A percentile compares a stretch with the other conserved stretches of the same genome.
Conservation (phyloP, 2,888 invertebrate species). For the Heliconius erato region DNA sequence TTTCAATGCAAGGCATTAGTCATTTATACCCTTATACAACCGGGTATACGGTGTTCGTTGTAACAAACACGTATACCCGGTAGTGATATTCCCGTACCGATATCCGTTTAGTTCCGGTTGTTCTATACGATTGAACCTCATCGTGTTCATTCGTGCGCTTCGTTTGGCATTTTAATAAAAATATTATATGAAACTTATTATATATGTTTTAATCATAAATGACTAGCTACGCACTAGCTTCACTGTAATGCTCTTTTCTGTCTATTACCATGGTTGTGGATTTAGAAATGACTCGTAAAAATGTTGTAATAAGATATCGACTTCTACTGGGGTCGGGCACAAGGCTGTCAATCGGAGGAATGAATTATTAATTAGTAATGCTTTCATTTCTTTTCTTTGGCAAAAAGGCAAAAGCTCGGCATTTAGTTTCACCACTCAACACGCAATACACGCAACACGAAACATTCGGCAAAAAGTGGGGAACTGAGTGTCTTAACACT, state of each 20-base stretch:
- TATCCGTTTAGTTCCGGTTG: neutral
- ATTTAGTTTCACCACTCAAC: no score
- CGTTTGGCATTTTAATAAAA: constrained; percentile 2
- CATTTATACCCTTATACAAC: neutral
- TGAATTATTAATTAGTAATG: no score
- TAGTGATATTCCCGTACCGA: neutral
- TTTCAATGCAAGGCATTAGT: neutral
- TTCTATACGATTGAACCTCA: neutral
- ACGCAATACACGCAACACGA: no score
- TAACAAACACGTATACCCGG: neutral
- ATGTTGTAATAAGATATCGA: neutral
- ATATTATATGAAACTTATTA: neutral
- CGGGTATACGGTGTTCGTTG: neutral
- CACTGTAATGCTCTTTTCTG: neutral
- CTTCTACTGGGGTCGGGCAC: no score
- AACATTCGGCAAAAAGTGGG: no score
- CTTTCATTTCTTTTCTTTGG: no score
- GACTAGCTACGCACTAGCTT: no score
- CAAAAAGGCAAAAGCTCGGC: no score
- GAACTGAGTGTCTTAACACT: no score
- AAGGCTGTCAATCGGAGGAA: no score
- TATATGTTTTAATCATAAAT: no score
- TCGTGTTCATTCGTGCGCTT: neutral
- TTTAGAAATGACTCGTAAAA: neutral
- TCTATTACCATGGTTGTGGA: neutral